A percentile compares a stretch with the other conserved stretches of the same genome.
These are phyloP conservation scores for Ovis canadensis DNA, from an alignment of 2,113 vertebrate species.

Conservation along the genomic window DNA sequence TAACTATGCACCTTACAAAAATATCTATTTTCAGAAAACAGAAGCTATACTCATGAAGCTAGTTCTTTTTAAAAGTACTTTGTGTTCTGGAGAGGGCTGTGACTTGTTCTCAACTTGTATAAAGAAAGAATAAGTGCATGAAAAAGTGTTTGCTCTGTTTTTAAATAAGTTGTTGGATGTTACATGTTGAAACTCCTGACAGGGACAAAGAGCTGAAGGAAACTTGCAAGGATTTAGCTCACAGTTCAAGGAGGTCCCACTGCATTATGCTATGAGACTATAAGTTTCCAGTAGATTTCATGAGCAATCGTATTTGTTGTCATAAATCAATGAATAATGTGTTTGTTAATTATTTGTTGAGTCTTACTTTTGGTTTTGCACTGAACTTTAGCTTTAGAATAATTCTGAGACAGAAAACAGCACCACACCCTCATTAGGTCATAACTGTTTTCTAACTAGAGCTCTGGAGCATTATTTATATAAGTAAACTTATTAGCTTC, in stretches of 20 bases:
- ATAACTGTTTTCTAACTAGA: constrained; percentile 7
- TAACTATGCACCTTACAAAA: not conserved
- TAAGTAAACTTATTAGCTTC: constrained; percentile 22
- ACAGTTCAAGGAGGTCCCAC: not conserved
- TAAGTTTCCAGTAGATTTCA: not conserved
- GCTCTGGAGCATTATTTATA: constrained; percentile 18
- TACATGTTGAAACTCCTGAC: not conserved
- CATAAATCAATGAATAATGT: not conserved
- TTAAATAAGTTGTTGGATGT: not conserved
- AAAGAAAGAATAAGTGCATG: not conserved
- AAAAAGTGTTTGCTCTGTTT: constrained; percentile 3
- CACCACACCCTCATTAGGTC: constrained; percentile 49
- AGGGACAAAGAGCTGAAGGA: not conserved
- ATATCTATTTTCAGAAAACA: constrained; percentile 6
- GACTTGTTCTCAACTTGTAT: constrained; percentile 14
- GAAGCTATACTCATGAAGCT: not conserved
- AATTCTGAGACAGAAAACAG: constrained; percentile 21
- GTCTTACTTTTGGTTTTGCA: constrained; percentile 5
- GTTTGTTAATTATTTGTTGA: constrained; percentile 41
- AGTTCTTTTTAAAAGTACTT: constrained; percentile 36
- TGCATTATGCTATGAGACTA: not conserved
- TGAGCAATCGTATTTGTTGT: not conserved
- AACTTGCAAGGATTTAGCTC: not conserved
- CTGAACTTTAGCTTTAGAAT: not conserved
- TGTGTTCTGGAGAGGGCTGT: constrained; percentile 21